Evolutionary conservation across 2,797 vertebrate genomes (phyloP).

Genomic region (Jordanella pulchra): DNA sequence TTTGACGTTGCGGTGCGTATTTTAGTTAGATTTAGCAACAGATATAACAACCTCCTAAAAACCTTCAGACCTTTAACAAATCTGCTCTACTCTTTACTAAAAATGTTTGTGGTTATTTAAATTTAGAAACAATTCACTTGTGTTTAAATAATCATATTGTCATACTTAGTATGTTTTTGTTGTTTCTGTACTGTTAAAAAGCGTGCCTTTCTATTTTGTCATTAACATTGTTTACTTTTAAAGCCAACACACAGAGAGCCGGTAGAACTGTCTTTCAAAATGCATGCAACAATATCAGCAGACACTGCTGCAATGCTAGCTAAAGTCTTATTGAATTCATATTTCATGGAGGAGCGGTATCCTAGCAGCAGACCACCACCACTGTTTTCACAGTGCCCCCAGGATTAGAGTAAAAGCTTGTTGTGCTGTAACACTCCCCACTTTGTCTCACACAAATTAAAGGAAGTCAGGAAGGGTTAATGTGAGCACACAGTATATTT

Average conservation of each 20-base stretch:
- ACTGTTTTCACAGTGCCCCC: constrained; percentile 22
- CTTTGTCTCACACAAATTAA: constrained; percentile 1
- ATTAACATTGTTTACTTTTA: constrained; percentile 10
- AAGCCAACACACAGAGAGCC: background rate
- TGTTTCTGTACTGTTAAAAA: background rate
- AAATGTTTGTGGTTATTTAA: background rate
- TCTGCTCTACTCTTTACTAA: background rate
- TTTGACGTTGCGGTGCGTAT: background rate
- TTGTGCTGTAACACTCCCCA: constrained; percentile 8
- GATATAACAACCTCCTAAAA: background rate
- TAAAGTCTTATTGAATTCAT: constrained; percentile 28
- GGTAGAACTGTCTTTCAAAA: constrained; percentile 2
- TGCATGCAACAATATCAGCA: constrained; percentile 7
- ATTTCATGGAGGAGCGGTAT: constrained; percentile 24
- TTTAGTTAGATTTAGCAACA: background rate
- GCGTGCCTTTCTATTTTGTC: background rate
- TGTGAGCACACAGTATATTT: background rate
- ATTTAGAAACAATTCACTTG: background rate
- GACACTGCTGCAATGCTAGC: constrained; percentile 5
- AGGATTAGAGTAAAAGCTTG: constrained; percentile 21
- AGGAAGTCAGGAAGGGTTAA: constrained; percentile 14
- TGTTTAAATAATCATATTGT: background rate
- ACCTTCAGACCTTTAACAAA: background rate
- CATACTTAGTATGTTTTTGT: background rate
- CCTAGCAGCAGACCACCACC: constrained; percentile 19